A percentile compares a stretch with the other conserved stretches of the same genome.
Evolutionary conservation across 2,888 invertebrate species (phyloP).

Genomic region (Pantelozetes paolii): DNA sequence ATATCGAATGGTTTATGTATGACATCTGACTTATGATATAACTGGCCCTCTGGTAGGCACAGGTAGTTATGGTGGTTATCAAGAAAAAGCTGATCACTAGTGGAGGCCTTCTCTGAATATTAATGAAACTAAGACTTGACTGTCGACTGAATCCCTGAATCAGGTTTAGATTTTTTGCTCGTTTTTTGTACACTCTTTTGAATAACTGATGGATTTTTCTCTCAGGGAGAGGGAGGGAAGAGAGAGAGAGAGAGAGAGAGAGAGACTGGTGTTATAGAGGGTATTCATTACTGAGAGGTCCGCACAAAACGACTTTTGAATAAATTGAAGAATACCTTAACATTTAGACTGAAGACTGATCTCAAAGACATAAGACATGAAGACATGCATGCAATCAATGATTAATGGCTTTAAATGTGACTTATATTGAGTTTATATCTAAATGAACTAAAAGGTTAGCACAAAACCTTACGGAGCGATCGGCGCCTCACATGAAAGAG

Average conservation of each 20-base stretch:
- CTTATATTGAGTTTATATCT: background rate
- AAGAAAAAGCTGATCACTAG: slow-evolving; percentile 9
- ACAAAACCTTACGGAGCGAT: no score
- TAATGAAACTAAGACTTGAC: background rate
- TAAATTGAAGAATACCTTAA: background rate
- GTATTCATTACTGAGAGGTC: background rate
- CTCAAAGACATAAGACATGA: background rate
- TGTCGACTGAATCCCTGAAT: background rate
- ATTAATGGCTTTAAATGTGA: slow-evolving; percentile 9
- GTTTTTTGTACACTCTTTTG: background rate
- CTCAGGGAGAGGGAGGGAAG: background rate
- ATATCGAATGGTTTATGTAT: background rate
- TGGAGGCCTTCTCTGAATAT: slow-evolving; percentile 7
- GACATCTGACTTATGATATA: background rate
- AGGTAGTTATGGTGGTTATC: background rate
- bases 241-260: background rate
- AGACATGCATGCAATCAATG: slow-evolving; percentile 21
- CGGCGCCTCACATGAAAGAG: no score
- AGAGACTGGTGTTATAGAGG: background rate
- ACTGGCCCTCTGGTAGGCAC: background rate
- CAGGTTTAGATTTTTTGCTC: background rate
- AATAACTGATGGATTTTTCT: background rate
- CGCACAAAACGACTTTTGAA: background rate
- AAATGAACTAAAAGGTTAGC: no score
- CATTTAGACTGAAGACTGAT: background rate